Evolutionary conservation across 2,888 invertebrate genomes (phyloP), one percentile per base, ranked within the genome.

Genomic region (Mystacides longicornis): DNA sequence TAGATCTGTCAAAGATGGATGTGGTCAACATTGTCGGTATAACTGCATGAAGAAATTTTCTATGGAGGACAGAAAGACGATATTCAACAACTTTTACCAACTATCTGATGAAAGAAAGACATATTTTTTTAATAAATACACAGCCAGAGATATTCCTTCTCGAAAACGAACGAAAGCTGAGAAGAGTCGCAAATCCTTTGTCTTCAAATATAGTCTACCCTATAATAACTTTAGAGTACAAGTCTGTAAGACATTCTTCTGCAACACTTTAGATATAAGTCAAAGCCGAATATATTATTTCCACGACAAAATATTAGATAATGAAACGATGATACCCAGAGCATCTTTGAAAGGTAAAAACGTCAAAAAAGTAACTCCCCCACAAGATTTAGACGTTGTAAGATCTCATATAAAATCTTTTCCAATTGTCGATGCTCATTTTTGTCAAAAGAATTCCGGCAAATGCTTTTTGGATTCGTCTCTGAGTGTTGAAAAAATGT

Each of bases 41-140:
- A 37, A 37, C 37, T 37, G 37, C 37, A 37, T 37, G 37, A 37
- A 37, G 37, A 37, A 37, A 37, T 37, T 37, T 16, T 37, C 37
- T 7, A 4, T 14, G 16, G 37, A 37, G 16, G 14, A 37, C 37
- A 37, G 37, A 37, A 3, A 37, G 16, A 14, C 4, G 3, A 37
- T 37, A 7, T 37, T 37, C 37, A 14, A 37, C 14, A 14, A 37
- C 16, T 37, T 37, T 37, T 37, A 37, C 14, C 4, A 37, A 37
- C 16, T 37, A 14, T 7, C 4, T 37, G 37, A 37, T 16, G 37
- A 37, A 3, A 37, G 37, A 14, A 37, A 37, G 14, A 37, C 37
- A 3, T 16, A 7, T 16, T 37, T 37, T 14, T 37, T 37, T 14
- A 3, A 37, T 14, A 37, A 37, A 37, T 37, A n/a, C 14, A 37